A percentile compares a stretch with the other conserved stretches of the same genome.
These are phyloP conservation scores for Drosophila bocqueti DNA, from an alignment of 1,140 invertebrate genomes.

Conservation along the genomic window DNA sequence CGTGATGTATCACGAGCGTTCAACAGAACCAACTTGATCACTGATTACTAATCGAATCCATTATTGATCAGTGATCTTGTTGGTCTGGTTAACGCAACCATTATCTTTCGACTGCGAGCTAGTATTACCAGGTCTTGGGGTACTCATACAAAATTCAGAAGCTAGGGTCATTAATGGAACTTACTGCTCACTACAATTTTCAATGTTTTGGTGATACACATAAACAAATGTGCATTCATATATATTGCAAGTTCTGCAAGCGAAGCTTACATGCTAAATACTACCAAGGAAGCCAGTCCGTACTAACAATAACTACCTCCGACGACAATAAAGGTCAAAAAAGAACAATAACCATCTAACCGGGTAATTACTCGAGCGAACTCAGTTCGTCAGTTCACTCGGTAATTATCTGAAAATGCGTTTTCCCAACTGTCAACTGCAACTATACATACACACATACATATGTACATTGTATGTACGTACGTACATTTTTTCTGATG, in stretches of 20 bases:
- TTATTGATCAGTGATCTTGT: too few relatives aligned
- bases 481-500: slow-evolving; percentile 55
- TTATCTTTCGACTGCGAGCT: too few relatives aligned
- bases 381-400: slow-evolving; percentile 25
- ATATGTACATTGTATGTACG: too few relatives aligned
- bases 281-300: neutral
- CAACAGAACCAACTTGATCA: too few relatives aligned
- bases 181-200: too few relatives aligned
- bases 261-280: too few relatives aligned
- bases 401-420: slow-evolving; percentile 72
- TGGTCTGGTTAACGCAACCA: too few relatives aligned
- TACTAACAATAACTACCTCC: slow-evolving; percentile 29
- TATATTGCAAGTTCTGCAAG: neutral
- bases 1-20: too few relatives aligned
- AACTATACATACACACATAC: slow-evolving; percentile 40
- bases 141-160: too few relatives aligned
- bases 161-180: too few relatives aligned
- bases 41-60: too few relatives aligned
- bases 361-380: slow-evolving; percentile 53
- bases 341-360: slow-evolving; percentile 62
- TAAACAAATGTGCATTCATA: neutral
- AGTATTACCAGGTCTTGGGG: too few relatives aligned
- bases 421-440: slow-evolving; percentile 67
- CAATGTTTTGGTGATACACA: neutral
- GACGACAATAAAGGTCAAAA: slow-evolving; percentile 44